Evolutionary conservation across 2,888 invertebrate genomes (phyloP), one percentile per base, ranked within the genome.

Genomic region (Lycophotia porphyrea): DNA sequence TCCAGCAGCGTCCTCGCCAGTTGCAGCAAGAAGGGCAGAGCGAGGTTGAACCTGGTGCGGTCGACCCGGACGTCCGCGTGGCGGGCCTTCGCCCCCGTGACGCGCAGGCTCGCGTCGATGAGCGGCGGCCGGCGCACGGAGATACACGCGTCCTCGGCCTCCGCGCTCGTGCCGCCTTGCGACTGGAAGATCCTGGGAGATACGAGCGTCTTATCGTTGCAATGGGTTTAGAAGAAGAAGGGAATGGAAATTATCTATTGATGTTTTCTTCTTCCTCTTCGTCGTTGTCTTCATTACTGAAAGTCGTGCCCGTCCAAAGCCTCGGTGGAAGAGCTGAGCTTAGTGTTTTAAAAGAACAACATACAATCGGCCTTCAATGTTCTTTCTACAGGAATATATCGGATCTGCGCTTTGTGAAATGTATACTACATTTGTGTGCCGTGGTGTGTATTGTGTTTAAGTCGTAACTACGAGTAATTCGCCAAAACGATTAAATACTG

Each of bases 41-140:
- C 98, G 0, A 98, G 94, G 91, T 98, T 98, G 74, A 98, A 90
- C 52, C 98, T 95, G 4, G 98, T 97, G 83, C 98, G 97, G 90
- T 98, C 98, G 9, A 98, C 97, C 34, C 98, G 96, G 31, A 98
- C 96, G 91, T 98, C 98, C 97, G 97, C 81, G 97, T 97, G 92
- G 95, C 97, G 87, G 94, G 97, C 91, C 97, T 97, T 60, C 71
- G 97, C 97, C 52, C 97, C 96, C 74, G 97, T 97, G 88, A 97
- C 97, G 76, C 98, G 97, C 87, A 97, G 97, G 0, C 97, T 97
- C 7, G 97, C 96, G 90, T 98, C 98, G 18, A 98, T 94, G 55
- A 98, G 97, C 1, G 98, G 98, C 1, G 98, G 97, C 73, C 97
- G 97, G 3, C 97, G 97, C 4, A 98, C 97, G 0, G 97, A 96